A percentile compares a stretch with the other conserved stretches of the same genome.
These are phyloP conservation scores for Malurus leucopterus DNA, from an alignment of 2,797 vertebrate genomes.

Conservation along the genomic window DNA sequence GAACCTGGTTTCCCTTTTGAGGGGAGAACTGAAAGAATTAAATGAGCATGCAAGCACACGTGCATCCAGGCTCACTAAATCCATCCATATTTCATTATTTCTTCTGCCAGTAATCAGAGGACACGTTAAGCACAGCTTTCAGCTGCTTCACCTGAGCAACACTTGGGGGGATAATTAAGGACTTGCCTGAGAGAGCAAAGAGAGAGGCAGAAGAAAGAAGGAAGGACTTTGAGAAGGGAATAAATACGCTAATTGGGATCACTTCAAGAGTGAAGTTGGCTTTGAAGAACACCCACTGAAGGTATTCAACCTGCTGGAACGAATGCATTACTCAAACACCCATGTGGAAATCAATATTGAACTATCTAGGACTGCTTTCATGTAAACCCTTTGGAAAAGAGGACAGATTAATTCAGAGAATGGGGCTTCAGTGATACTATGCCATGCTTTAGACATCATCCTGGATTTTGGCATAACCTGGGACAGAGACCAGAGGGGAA, in stretches of 20 bases:
- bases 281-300: conserved; percentile 51
- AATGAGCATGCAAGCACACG: neutral
- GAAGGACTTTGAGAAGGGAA: conserved; percentile 18
- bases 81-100: conserved; percentile 19
- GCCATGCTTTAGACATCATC: neutral
- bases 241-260: conserved; percentile 15
- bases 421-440: neutral
- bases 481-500: neutral
- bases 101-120: neutral
- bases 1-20: conserved; percentile 17
- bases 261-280: conserved; percentile 23
- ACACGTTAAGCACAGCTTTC: conserved; percentile 26
- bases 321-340: neutral
- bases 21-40: neutral
- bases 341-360: conserved; percentile 9
- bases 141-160: conserved; percentile 3
- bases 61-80: neutral
- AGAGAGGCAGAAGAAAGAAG: neutral
- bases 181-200: neutral
- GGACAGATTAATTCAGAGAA: neutral
- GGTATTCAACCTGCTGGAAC: conserved; percentile 13
- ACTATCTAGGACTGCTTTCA: conserved; percentile 20
- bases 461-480: neutral
- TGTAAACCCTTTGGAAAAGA: neutral
- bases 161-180: conserved; percentile 34